A percentile compares a stretch with the other conserved stretches of the same genome.
phyloP scores from a whole-genome alignment of 1,140 invertebrate species.

The Zaprionus inermis region DNA sequence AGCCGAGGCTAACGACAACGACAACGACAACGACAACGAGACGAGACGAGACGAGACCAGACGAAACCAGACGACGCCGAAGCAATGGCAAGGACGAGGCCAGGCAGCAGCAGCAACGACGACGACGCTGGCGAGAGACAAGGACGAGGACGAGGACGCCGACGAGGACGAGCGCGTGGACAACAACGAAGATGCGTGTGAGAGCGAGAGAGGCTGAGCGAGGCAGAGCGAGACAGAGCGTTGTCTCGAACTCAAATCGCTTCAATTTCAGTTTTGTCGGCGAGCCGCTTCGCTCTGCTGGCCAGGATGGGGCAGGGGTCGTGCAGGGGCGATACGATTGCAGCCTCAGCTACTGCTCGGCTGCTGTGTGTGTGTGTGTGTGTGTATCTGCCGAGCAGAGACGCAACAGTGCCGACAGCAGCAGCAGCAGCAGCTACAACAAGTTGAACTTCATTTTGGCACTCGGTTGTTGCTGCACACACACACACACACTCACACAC shows the following conservation, averaged over 20 bases:
- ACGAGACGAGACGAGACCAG: slow-evolving; percentile 4
- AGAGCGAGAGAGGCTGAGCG: neutral
- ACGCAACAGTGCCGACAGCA: slow-evolving; percentile 56
- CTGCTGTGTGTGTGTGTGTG: slow-evolving; percentile 40
- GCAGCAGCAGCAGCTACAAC: slow-evolving; percentile 55
- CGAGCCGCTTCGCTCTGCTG: neutral
- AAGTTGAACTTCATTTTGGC: slow-evolving; percentile 71
- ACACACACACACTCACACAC: slow-evolving; percentile 11
- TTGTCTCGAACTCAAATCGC: slow-evolving; percentile 58
- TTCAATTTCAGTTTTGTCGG: slow-evolving; percentile 42
- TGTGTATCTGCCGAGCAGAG: slow-evolving; percentile 49
- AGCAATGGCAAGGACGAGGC: slow-evolving; percentile 17
- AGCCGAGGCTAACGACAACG: slow-evolving; percentile 1
- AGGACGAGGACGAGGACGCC: slow-evolving; percentile 8
- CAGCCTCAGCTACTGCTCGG: slow-evolving; percentile 54
- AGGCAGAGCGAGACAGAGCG: neutral
- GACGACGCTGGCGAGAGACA: slow-evolving; percentile 5
- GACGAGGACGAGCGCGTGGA: slow-evolving; percentile 5
- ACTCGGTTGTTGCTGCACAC: slow-evolving; percentile 49
- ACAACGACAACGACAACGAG: neutral
- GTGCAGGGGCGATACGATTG: slow-evolving; percentile 7
- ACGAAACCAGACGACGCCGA: slow-evolving; percentile 15
- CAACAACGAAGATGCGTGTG: neutral
- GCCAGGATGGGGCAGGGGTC: neutral
- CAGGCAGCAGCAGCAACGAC: neutral